phyloP scores from a whole-genome alignment of 2,888 invertebrate genomes.

The Therioaphis trifolii region DNA sequence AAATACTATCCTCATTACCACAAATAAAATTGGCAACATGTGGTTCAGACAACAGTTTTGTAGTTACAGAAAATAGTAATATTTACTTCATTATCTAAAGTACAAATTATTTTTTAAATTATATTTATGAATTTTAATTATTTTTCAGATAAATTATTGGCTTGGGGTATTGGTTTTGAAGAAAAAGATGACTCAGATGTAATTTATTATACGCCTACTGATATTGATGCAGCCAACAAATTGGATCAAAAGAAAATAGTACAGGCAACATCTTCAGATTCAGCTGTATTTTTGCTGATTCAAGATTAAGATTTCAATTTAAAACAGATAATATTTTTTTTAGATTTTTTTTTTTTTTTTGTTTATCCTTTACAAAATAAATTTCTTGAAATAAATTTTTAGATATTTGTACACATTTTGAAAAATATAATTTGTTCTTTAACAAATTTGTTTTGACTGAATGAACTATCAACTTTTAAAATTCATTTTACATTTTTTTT shows the following conservation, averaged over 20 bases:
- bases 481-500: conserved; percentile 35
- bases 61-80: conserved; percentile 55
- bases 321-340: not conserved
- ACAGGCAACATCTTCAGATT: conserved; percentile 53
- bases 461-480: conserved; percentile 10
- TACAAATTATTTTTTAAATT: not conserved
- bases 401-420: conserved; percentile 12
- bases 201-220: conserved; percentile 53
- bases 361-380: not conserved
- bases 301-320: conserved; percentile 46
- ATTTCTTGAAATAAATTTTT: conserved; percentile 9
- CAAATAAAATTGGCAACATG: conserved; percentile 53
- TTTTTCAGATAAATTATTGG: conserved; percentile 57
- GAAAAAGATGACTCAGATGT: conserved; percentile 55
- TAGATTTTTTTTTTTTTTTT: not conserved
- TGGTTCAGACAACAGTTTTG: conserved; percentile 56
- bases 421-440: too few relatives aligned
- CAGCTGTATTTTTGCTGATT: conserved; percentile 56
- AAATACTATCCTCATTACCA: conserved; percentile 56
- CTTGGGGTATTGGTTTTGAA: conserved; percentile 61
- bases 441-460: conserved; percentile 16
- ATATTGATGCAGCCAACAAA: conserved; percentile 49
- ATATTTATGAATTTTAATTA: not conserved
- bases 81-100: not conserved
- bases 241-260: conserved; percentile 49